These are phyloP conservation scores for Myocastor coypus DNA, from an alignment of 2,113 vertebrate genomes.

Conservation along the genomic window DNA sequence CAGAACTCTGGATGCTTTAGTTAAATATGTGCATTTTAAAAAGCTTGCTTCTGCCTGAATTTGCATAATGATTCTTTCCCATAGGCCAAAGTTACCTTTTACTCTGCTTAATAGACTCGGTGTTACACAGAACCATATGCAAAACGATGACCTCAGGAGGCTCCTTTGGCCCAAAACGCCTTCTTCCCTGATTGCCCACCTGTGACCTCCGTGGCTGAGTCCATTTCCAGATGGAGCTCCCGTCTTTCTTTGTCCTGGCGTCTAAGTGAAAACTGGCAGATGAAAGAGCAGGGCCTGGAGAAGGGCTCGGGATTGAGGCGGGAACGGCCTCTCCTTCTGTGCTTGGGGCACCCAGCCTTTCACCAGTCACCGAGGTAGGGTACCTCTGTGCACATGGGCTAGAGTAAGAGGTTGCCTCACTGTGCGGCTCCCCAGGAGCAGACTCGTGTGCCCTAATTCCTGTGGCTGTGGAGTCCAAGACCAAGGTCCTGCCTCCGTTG, in stretches of 20 bases:
- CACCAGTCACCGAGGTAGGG: background rate
- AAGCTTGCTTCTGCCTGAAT: constrained; percentile 65
- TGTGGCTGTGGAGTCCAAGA: background rate
- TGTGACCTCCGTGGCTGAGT: background rate
- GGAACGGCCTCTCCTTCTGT: constrained; percentile 5
- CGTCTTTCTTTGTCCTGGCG: background rate
- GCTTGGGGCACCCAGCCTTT: background rate
- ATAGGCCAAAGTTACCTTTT: constrained; percentile 70
- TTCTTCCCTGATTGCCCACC: constrained; percentile 40
- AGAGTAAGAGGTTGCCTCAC: background rate
- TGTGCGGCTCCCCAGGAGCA: background rate
- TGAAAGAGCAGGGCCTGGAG: background rate
- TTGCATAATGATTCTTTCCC: constrained; percentile 75
- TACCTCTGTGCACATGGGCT: rapidly evolving
- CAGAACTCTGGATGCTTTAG: constrained; percentile 57
- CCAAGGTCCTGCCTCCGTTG: background rate
- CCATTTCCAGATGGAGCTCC: background rate
- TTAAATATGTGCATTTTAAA: constrained; percentile 80
- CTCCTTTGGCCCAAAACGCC: background rate
- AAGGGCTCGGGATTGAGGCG: background rate
- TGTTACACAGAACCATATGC: constrained; percentile 62
- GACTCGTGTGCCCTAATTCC: background rate
- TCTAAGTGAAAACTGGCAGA: background rate
- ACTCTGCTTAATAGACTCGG: constrained; percentile 60
- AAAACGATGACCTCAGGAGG: constrained; percentile 40